Base-by-base conservation (phyloP, 1,140 invertebrate genomes). In the Rhizoglyphus robini region DNA sequence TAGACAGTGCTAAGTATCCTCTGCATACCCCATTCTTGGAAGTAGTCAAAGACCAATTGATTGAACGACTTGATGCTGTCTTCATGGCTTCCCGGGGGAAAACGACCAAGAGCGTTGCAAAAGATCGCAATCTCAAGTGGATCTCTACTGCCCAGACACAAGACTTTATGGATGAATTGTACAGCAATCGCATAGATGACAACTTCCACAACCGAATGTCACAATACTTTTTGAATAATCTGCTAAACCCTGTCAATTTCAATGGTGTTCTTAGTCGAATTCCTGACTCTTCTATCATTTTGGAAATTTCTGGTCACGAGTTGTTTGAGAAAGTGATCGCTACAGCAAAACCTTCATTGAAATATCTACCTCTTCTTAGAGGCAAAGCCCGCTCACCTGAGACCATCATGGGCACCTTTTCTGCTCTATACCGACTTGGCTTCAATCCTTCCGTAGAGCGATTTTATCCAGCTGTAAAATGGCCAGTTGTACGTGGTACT, bases 21-120 rank as follows among this genome's bases (percentile, higher is more conserved):
- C 97, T 96, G 80, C 94, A 98, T 78, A 94, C 89, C 69, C 86
- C 88, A 74, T 91, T 90, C 73, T 90, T 97, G 73, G 83, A 84
- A 0, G 79, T 83, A 27, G 89, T 88, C 46, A 90, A 86, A 34
- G 86, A 90, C 0, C 84, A 83, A 73, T 79, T 97, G 57, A 81
- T 84, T 46, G 78, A 82, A 65, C 83, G 82, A 62, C 80, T 96
- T 32, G 84, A 88, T 62, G 83, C 84, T 73, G 83, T 93, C 29
- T 87, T 96, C 64, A 81, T 83, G 0, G 81, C 80, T 46, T 15
- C 41, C 23, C 41, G 41, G 23, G n/a, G n/a, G n/a, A n/a, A n/a
- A n/a, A n/a, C n/a, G n/a, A n/a, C n/a, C n/a, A n/a, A n/a, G n/a
- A n/a, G n/a, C n/a, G 15, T 15, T 23, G 15, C 41, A 15, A 46